Evolutionary conservation across 2,113 vertebrate species (phyloP).

Genomic region (Megaleporinus macrocephalus): DNA sequence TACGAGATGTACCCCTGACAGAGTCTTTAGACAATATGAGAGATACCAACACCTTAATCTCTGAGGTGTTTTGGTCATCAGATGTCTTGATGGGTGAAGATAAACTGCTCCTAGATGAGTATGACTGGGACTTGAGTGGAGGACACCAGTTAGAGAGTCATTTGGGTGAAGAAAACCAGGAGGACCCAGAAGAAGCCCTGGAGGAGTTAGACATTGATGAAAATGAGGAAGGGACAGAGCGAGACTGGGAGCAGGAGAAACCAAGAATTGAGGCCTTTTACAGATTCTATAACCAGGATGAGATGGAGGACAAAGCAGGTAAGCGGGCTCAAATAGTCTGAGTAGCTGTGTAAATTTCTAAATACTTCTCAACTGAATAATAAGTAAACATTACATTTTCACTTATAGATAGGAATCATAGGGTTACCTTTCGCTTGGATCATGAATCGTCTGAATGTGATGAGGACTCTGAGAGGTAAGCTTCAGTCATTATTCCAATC

Average conservation of each 20-base stretch:
- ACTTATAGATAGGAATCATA: conserved; percentile 44
- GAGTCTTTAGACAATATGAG: conserved; percentile 27
- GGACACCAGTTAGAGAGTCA: conserved; percentile 23
- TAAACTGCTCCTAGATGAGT: conserved; percentile 29
- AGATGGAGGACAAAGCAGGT: conserved; percentile 60
- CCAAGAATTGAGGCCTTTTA: conserved; percentile 74
- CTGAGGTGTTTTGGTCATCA: conserved; percentile 34
- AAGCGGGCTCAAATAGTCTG: conserved; percentile 34
- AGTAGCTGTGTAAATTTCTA: background rate
- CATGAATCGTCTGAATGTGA: conserved; percentile 37
- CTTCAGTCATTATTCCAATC: background rate
- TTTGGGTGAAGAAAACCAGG: conserved; percentile 31
- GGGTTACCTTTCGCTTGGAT: conserved; percentile 52
- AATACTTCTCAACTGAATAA: too few relatives aligned
- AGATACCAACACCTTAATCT: conserved; percentile 44
- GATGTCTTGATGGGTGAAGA: conserved; percentile 48
- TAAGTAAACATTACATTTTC: background rate
- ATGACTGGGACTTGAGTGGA: conserved; percentile 45
- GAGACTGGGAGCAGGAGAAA: conserved; percentile 72
- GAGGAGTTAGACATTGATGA: conserved; percentile 53
- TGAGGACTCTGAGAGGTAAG: conserved; percentile 49
- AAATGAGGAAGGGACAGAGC: conserved; percentile 62
- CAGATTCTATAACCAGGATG: conserved; percentile 63
- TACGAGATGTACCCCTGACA: background rate
- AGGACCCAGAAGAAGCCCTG: background rate